Evolutionary conservation across 2,888 invertebrate species (phyloP), one percentile per base, ranked within the genome.

Genomic region (Ichneumon xanthorius): DNA sequence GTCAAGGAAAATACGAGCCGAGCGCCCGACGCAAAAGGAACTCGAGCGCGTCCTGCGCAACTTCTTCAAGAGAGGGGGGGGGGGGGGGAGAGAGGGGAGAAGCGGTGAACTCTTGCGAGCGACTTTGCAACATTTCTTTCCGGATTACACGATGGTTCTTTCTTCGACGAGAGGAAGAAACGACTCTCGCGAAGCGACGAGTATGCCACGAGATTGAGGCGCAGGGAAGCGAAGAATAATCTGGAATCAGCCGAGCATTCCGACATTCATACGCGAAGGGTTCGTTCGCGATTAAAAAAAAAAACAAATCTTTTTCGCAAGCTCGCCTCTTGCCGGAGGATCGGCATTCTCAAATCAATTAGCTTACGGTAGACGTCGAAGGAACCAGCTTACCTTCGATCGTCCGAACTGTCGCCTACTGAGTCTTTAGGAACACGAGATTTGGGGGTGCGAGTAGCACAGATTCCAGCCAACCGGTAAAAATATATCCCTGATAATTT

Each of bases 341-440:
- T 71, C 82, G 84, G 67, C 82, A 87, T 84, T 84, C 80, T 86
- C 67, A 90, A 92, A 92, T 92, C 91, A 92, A 92, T 92, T 93
- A 92, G 88, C 90, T 88, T 90, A 87, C 87, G 80, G 40, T 86
- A 89, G 90, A 87, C 86, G 82, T 88, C 89, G 87, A 91, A 93
- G 91, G 90, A 92, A 91, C 86, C 89, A 81, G 92, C 86, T 90
- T 92, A 89, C 93, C 93, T 93, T 93, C 93, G 92, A 91, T 92
- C 72, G 40, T 72, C 82, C 88, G 82, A 86, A 88, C 87, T 81
- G 86, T 88, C 87, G 87, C 87, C 88, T 90, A 88, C 89, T 85
- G 90, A 89, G 87, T 89, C 87, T 88, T 81, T 79, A 11, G 4
- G 19, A 22, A 71, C 33, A 11, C 6, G 16, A 7, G 2, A 50